Evolutionary conservation across 2,113 vertebrate species (phyloP), one percentile per base, ranked within the genome.

Genomic region (Choloepus hoffmanni): DNA sequence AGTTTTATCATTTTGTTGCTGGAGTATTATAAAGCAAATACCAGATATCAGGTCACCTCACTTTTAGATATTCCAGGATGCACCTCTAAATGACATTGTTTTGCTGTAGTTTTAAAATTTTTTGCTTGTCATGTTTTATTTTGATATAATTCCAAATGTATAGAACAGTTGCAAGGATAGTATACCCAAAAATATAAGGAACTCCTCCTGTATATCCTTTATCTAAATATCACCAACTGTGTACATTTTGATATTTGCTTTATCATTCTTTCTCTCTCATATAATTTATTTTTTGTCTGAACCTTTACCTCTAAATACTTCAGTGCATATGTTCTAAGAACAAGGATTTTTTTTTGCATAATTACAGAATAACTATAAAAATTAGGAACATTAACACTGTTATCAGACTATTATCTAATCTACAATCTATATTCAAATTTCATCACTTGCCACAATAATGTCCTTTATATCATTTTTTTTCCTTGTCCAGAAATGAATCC

Each of bases 261-360:
- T 86, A 89, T 85, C 6, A 36, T 48, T 77, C 30, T 48, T 19
- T 77, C 67, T 91, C 58, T 81, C 88, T 67, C 30, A 48, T 86
- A 48, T 88, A 70, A 85, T 4, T 73, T 7, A 62, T 60, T 43
- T 76, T 87, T 89, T 94, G 73, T 24, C 60, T 67, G 24, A 82
- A n/a, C 26, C 19, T 85, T 91, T 94, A 10, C 14, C 67, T 72
- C 18, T n/a, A 85, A 94, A 68, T 87, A 83, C 18, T 89, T 96
- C 53, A 88, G 45, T 82, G 16, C 48, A 1, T 78, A 53, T 88
- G 1, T 68, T 67, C 33, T 36, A 48, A 68, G 65, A 87, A 50
- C 48, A 72, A 84, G 14, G 8, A 33, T 3, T 48, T 50, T 68
- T 68, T 81, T 67, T 65, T 79, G 63, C 11, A 23, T 67, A 72